Base-by-base conservation (phyloP, 2,113 vertebrate genomes). In the Seriola aureovittata region DNA sequence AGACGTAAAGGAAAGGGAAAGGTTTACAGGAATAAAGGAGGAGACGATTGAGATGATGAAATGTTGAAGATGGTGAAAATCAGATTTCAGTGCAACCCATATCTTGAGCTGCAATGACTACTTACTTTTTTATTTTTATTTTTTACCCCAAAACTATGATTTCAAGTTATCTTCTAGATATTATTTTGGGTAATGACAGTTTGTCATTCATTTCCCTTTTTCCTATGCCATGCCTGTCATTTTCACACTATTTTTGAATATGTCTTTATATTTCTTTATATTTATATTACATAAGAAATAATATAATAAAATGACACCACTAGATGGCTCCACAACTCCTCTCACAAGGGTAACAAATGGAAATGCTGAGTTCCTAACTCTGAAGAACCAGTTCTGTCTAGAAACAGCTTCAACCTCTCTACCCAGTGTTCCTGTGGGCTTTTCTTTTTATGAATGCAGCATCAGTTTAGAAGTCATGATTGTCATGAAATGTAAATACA, bases 251-350 rank as follows among this genome's bases (percentile, higher is more conserved):
- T 59, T 46, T 59, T 17, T 63, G 8, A 57, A 17, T 29, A 25
- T 71, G 48, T 59, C 3, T 57, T 6, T 34, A 46, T 14, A 21
- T 77, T 58, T 59, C 1, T 57, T 25, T 25, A 25, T 25, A 25
- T 25, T 25, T 25, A 25, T 6, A 48, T 38, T 11, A 11, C 5
- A 21, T 19, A 54, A 0, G 25, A 13, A 21, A 38, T 4, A 13
- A 25, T 4, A 2, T 16, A 46, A 11, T 3, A 48, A 42, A 42
- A 42, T 42, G 11, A 16, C 14, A 42, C 89, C 91, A 91, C 87
- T 87, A 93, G 91, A 84, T 90, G 92, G 80, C 78, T 6, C 8
- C 34, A 52, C 4, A 71, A 69, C 17, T 44, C 52, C 13, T 44
- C 1, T 36, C 8, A 17, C 40, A 5, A 32, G 21, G 9, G 17